Conservation (phyloP, 1,140 invertebrate genomes). For the Zaprionus vittiger region DNA sequence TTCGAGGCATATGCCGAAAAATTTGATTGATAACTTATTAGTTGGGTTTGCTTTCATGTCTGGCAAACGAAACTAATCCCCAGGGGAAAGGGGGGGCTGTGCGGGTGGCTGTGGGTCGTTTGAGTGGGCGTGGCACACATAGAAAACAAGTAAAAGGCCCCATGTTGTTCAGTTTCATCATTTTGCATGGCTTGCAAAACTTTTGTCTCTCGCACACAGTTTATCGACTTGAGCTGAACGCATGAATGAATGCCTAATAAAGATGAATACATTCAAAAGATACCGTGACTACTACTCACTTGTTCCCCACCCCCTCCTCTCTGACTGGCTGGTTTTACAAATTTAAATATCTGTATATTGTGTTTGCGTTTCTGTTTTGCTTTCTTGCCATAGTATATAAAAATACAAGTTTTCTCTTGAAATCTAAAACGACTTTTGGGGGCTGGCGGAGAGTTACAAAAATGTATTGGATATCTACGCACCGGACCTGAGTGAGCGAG, state of each 20-base stretch:
- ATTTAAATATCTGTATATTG: conserved; percentile 27
- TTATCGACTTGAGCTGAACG: conserved; percentile 61
- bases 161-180: conserved; percentile 29
- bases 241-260: conserved; percentile 79
- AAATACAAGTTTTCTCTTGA: conserved; percentile 40
- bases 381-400: conserved; percentile 4
- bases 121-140: not conserved
- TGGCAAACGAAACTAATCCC: conserved; percentile 39
- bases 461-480: conserved; percentile 58
- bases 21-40: conserved; percentile 83
- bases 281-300: conserved; percentile 19
- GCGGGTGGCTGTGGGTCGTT: not conserved
- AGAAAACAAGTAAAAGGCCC: not conserved
- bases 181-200: conserved; percentile 70
- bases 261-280: conserved; percentile 67
- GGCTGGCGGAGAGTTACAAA: conserved; percentile 11
- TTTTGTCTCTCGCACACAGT: conserved; percentile 52
- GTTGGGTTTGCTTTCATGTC: conserved; percentile 57
- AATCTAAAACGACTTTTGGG: conserved; percentile 36
- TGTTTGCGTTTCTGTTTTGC: not conserved
- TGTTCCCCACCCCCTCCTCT: not conserved
- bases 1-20: conserved; percentile 62
- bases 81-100: not conserved
- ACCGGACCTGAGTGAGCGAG: conserved; percentile 17
- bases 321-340: conserved; percentile 14